Percentiles rank a stretch among this genome's conserved stretches.
Evolutionary conservation across 2,888 invertebrate species (phyloP).

Genomic region (Cerceris rybyensis): DNA sequence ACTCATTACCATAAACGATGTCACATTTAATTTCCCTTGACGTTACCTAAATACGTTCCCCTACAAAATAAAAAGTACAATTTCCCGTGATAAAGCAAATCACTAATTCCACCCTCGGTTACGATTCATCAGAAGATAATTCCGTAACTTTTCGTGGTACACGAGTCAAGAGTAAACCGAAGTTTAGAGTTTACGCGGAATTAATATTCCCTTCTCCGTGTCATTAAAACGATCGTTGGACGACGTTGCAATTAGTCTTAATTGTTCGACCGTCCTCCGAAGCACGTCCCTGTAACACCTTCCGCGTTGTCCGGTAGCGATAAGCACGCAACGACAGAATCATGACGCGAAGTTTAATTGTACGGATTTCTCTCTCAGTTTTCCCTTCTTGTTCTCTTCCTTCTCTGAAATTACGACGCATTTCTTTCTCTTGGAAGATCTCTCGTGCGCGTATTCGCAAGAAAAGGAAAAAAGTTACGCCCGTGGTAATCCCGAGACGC

Average conservation of each 20-base stretch:
- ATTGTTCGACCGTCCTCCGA: conserved; percentile 56
- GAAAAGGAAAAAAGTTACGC: background rate
- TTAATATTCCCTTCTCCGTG: conserved; percentile 49
- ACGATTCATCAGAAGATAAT: too few relatives aligned
- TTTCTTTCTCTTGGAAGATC: conserved; percentile 38
- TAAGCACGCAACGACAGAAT: conserved; percentile 61
- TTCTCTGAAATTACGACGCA: conserved; percentile 39
- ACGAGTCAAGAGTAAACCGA: background rate
- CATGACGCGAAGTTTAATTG: conserved; percentile 62
- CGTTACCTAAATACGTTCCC: too few relatives aligned
- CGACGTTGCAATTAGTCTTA: conserved; percentile 64
- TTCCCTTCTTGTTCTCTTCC: background rate
- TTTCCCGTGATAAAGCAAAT: too few relatives aligned
- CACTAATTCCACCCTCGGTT: too few relatives aligned
- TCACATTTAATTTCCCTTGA: too few relatives aligned
- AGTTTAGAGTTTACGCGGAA: conserved; percentile 24
- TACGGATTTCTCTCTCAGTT: conserved; percentile 22
- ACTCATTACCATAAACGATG: too few relatives aligned
- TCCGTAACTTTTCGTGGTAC: background rate
- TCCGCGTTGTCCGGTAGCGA: conserved; percentile 57
- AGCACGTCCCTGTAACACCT: conserved; percentile 54
- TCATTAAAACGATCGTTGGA: conserved; percentile 58
- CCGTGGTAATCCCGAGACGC: too few relatives aligned
- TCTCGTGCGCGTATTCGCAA: conserved; percentile 27
- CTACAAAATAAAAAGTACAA: too few relatives aligned